Conservation (phyloP, 1,140 invertebrate species). For the Sinonovacula constricta region DNA sequence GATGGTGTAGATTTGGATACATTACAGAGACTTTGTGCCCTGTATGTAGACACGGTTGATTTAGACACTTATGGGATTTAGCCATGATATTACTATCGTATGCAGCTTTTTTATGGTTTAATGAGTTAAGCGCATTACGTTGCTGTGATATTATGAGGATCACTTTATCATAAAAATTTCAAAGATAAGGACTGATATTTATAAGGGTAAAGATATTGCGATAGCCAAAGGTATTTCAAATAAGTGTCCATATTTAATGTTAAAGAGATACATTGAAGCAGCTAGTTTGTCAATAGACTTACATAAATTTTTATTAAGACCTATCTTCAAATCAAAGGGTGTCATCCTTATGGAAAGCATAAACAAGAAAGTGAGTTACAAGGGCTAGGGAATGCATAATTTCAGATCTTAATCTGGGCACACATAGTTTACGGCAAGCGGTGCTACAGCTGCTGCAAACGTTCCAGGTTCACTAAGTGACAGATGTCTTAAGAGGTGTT, state of each 20-base stretch:
- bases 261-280: background rate
- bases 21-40: too few relatives aligned
- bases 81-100: background rate
- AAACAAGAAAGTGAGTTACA: too few relatives aligned
- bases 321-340: too few relatives aligned
- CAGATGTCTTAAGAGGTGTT: too few relatives aligned
- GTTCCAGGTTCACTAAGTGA: too few relatives aligned
- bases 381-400: too few relatives aligned
- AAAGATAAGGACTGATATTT: constrained; percentile 2
- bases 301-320: background rate
- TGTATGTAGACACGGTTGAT: too few relatives aligned
- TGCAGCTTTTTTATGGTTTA: background rate
- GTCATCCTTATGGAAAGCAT: too few relatives aligned
- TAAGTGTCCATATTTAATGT: background rate
- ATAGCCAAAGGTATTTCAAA: background rate
- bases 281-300: background rate
- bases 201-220: background rate
- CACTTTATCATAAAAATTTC: background rate
- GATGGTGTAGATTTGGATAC: background rate
- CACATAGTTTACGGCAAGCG: too few relatives aligned
- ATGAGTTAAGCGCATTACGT: background rate
- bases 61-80: too few relatives aligned
- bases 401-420: too few relatives aligned
- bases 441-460: too few relatives aligned
- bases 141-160: background rate